Conservation (phyloP, 2,797 vertebrate genomes). For the Hippopotamyrus pictus region DNA sequence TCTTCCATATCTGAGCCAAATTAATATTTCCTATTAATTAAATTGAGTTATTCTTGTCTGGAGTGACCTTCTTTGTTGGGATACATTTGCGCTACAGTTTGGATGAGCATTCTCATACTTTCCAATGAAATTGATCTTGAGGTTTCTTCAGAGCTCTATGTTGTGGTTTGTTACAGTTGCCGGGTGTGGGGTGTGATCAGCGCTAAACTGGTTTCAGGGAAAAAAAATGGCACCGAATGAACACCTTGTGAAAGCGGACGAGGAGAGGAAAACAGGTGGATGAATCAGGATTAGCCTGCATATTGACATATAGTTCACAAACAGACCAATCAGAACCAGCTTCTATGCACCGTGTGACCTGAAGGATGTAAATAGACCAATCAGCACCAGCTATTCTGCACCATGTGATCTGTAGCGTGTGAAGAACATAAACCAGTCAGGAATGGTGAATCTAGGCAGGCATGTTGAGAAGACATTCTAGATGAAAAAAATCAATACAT, state of each 20-base stretch:
- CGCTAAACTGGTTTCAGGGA: neutral
- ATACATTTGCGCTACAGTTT: neutral
- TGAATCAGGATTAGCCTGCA: neutral
- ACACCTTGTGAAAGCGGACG: neutral
- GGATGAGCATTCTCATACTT: neutral
- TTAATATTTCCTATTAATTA: neutral
- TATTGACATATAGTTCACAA: neutral
- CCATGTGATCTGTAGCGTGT: neutral
- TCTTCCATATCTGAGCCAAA: neutral
- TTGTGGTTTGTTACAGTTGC: neutral
- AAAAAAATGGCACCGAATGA: neutral
- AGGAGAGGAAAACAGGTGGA: neutral
- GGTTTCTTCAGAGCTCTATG: neutral
- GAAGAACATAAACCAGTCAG: neutral
- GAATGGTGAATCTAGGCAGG: neutral
- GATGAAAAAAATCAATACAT: neutral
- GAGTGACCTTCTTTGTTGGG: neutral
- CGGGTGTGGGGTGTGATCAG: neutral
- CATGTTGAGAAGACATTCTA: neutral
- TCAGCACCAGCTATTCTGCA: neutral
- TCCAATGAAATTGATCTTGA: neutral
- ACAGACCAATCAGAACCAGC: neutral
- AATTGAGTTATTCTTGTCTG: neutral
- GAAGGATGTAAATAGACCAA: neutral
- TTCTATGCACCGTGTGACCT: neutral